These are phyloP conservation scores for Danaus plexippus DNA, from an alignment of 1,140 invertebrate genomes.

Conservation along the genomic window DNA sequence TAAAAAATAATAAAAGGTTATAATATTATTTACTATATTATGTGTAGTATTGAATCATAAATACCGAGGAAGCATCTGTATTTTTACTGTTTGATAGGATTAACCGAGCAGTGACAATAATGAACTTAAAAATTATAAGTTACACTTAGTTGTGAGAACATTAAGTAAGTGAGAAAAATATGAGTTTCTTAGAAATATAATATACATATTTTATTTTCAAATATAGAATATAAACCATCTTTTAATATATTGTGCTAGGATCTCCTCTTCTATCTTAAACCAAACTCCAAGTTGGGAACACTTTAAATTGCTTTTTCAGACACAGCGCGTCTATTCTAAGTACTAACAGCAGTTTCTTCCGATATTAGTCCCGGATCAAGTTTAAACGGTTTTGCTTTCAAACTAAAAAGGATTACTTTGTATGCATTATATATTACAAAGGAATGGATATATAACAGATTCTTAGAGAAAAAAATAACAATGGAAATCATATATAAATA, in stretches of 20 bases:
- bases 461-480: too few relatives aligned
- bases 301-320: slow-evolving; percentile 66
- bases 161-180: too few relatives aligned
- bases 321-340: slow-evolving; percentile 45
- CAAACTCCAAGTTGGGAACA: slow-evolving; percentile 34
- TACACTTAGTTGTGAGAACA: too few relatives aligned
- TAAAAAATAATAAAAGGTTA: background rate
- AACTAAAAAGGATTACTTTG: slow-evolving; percentile 27
- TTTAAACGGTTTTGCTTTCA: slow-evolving; percentile 38
- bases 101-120: too few relatives aligned
- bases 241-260: background rate
- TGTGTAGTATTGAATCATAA: too few relatives aligned
- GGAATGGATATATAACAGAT: background rate
- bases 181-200: too few relatives aligned
- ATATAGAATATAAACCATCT: slow-evolving; percentile 1
- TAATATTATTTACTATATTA: too few relatives aligned
- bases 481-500: too few relatives aligned
- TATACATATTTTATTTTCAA: background rate
- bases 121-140: too few relatives aligned
- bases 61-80: too few relatives aligned
- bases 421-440: slow-evolving; percentile 24
- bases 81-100: too few relatives aligned
- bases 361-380: slow-evolving; percentile 56
- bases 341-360: slow-evolving; percentile 51
- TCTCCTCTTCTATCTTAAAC: slow-evolving; percentile 22